phyloP scores from a whole-genome alignment of 2,888 invertebrate genomes.

The Andrena bicolor region DNA sequence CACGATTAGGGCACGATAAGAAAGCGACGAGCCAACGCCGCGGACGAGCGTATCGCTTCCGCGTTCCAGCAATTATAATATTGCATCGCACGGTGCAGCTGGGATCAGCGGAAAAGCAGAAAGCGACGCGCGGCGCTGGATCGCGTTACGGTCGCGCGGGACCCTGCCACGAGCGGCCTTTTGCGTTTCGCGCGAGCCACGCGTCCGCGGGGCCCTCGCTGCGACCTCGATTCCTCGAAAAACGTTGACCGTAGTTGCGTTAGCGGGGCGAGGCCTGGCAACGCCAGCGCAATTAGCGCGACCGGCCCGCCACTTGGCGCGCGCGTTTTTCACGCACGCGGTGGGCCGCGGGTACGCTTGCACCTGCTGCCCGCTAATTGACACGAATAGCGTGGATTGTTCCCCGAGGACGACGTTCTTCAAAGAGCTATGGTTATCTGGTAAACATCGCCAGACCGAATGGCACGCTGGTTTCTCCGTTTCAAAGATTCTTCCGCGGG shows the following conservation, averaged over 20 bases:
- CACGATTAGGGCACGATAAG: slow-evolving; percentile 24
- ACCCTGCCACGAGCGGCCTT: neutral
- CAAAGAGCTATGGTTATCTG: slow-evolving; percentile 42
- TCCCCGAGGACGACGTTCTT: slow-evolving; percentile 64
- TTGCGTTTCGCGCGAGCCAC: slow-evolving; percentile 33
- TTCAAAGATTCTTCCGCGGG: too few species aligned
- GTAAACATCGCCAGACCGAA: slow-evolving; percentile 25
- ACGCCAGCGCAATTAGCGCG: slow-evolving; percentile 63
- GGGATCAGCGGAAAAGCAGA: slow-evolving; percentile 55
- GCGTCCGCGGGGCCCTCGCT: slow-evolving; percentile 28
- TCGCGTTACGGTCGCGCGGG: slow-evolving; percentile 45
- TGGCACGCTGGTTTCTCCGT: too few species aligned
- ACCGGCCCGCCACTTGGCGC: slow-evolving; percentile 43
- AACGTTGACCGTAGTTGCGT: slow-evolving; percentile 48
- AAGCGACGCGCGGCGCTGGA: slow-evolving; percentile 29
- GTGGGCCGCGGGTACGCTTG: slow-evolving; percentile 51
- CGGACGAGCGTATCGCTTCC: slow-evolving; percentile 49
- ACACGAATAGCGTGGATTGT: slow-evolving; percentile 69
- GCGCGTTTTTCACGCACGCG: slow-evolving; percentile 53
- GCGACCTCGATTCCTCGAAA: slow-evolving; percentile 59
- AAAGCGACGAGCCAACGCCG: slow-evolving; percentile 19
- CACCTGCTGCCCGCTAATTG: slow-evolving; percentile 72
- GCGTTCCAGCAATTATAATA: slow-evolving; percentile 62
- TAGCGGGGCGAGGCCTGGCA: slow-evolving; percentile 15
- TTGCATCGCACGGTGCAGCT: slow-evolving; percentile 34